Evolutionary conservation across 2,888 invertebrate species (phyloP).

Genomic region (Priocnemis perturbator): DNA sequence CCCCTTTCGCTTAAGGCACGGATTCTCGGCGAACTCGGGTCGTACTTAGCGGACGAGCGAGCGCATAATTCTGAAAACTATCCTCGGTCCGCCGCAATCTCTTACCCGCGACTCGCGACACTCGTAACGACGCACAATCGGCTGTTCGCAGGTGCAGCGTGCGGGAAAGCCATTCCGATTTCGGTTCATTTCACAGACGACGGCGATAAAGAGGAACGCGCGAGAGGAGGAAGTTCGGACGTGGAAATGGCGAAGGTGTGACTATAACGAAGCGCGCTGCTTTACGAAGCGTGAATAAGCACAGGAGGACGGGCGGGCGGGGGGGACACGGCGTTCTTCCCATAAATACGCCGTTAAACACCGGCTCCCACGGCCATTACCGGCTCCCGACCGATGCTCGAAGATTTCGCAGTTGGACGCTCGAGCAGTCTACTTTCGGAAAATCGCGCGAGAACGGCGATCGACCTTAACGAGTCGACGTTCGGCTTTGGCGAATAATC

Average conservation of each 20-base stretch:
- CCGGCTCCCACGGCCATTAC: conserved; percentile 1
- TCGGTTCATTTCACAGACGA: conserved; percentile 19
- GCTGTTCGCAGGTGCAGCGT: too few relatives aligned
- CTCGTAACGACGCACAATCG: too few relatives aligned
- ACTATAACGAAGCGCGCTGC: conserved; percentile 39
- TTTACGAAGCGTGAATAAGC: conserved; percentile 54
- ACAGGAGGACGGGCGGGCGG: conserved; percentile 2
- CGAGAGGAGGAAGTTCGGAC: conserved; percentile 1
- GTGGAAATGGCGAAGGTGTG: conserved; percentile 32
- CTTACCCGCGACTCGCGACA: too few relatives aligned
- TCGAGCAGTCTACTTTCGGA: conserved; percentile 13
- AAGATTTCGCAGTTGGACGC: too few relatives aligned
- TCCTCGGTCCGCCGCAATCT: too few relatives aligned
- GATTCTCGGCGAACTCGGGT: too few relatives aligned
- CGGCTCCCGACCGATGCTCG: conserved; percentile 6
- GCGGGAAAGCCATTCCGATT: conserved; percentile 3
- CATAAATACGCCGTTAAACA: conserved; percentile 56
- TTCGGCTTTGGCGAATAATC: too few relatives aligned
- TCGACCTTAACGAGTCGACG: too few relatives aligned
- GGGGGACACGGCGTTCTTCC: conserved; percentile 21
- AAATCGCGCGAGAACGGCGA: background rate
- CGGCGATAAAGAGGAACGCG: too few relatives aligned
- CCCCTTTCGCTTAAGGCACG: too few relatives aligned
- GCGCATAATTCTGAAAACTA: too few relatives aligned
- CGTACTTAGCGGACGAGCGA: too few relatives aligned